Percentiles rank a stretch among this genome's conserved stretches.
Conservation (phyloP, 2,113 vertebrate genomes). For the Eira barbara region DNA sequence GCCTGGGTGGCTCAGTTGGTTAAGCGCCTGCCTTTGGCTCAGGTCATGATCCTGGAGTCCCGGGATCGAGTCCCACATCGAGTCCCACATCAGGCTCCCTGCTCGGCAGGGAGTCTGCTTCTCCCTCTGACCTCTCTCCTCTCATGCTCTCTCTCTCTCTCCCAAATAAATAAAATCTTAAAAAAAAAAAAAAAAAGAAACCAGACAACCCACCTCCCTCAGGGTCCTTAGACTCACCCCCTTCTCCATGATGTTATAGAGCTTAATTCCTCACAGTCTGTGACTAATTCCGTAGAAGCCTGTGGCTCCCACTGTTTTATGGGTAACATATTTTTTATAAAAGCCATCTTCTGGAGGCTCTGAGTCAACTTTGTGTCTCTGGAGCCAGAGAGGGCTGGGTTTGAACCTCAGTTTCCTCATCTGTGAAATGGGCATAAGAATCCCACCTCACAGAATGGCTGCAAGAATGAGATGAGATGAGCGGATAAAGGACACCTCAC, state of each 20-base stretch:
- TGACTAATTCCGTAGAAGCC: background rate
- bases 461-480: background rate
- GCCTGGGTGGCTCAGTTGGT: too few species aligned
- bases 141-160: too few species aligned
- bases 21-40: too few species aligned
- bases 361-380: background rate
- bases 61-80: too few species aligned
- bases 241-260: background rate
- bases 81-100: too few species aligned
- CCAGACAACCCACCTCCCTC: background rate
- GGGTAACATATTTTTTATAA: background rate
- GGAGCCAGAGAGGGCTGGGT: background rate
- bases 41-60: too few species aligned
- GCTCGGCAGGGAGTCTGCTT: too few species aligned
- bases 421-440: background rate
- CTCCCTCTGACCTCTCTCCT: too few species aligned
- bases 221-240: background rate
- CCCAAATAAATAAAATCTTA: too few species aligned
- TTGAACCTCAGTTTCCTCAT: background rate
- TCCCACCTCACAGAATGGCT: background rate
- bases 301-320: background rate
- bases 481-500: background rate
- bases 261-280: background rate
- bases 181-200: background rate
- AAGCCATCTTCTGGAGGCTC: background rate